Base-by-base conservation (phyloP, 2,888 invertebrate genomes). In the Drosophila emarginata region DNA sequence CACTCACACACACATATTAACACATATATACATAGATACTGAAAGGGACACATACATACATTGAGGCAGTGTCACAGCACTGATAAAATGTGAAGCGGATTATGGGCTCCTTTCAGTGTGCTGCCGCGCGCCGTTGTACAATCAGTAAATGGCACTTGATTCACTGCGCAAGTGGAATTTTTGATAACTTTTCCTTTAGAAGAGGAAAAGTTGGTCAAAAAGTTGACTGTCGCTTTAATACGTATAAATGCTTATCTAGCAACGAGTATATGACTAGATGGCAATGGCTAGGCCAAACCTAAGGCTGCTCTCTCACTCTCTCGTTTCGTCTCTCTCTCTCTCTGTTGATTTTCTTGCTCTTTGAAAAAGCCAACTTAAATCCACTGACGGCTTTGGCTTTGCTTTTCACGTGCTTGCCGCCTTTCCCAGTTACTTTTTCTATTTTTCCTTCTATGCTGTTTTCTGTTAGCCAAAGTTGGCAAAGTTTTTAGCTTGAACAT, bases 91-190 rank as follows among this genome's bases (percentile, higher is more conserved):
- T 74, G 88, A 85, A 88, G 88, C 88, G 84, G 84, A 85, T 85
- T 85, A 85, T 75, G 88, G 71, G 76, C 72, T 63, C 60, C 70
- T 59, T 65, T 51, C 53, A 39, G 37, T 52, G 56, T 39, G 32
- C 21, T 18, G 51, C 32, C 60, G 45, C 59, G 61, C 56, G 73
- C 67, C 82, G 67, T 73, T 78, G 78, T 72, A 85, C 83, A 87
- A 84, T 84, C 83, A 87, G 83, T 84, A 82, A 84, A 87, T 88
- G 86, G 83, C 84, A 86, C 88, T 88, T 86, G 87, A 88, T 88
- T 88, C 87, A 86, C 80, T 78, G 86, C 87, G 77, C 84, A 88
- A 86, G 88, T 81, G 87, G 87, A 84, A 86, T 88, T 86, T 84
- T 86, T 86, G 88, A 88, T 88, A 84, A 84, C 84, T 84, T 84